Conservation (phyloP, 2,888 invertebrate species). For the Microctonus aethiopoides region DNA sequence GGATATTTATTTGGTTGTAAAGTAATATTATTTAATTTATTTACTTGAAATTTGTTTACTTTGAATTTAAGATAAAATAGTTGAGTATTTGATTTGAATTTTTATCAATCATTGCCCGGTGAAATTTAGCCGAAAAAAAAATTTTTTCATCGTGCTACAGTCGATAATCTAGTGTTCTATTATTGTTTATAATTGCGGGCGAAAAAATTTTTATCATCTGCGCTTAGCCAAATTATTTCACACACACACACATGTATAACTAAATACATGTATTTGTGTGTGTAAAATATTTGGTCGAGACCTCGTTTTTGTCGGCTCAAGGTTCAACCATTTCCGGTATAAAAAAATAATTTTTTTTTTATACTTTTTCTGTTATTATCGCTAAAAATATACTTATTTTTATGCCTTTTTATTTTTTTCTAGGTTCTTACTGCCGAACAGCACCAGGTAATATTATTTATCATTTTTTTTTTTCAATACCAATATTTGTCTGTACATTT, state of each 20-base stretch:
- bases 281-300: background rate
- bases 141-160: background rate
- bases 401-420: constrained; percentile 41
- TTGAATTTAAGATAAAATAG: background rate
- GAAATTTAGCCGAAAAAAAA: background rate
- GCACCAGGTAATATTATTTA: constrained; percentile 57
- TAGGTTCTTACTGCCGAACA: constrained; percentile 61
- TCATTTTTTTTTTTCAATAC: no score
- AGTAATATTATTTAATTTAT: no score
- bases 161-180: background rate
- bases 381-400: constrained; percentile 5
- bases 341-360: background rate
- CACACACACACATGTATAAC: background rate
- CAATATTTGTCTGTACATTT: background rate
- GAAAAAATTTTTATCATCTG: background rate
- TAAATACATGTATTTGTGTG: background rate
- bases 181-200: background rate
- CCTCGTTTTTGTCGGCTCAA: constrained; percentile 12
- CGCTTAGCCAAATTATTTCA: background rate
- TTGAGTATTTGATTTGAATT: background rate
- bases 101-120: background rate
- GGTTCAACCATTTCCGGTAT: background rate
- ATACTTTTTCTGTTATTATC: background rate
- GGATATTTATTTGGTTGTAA: no score
- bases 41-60: background rate